Evolutionary conservation across 1,140 invertebrate genomes (phyloP).

Genomic region (Spodoptera frugiperda): DNA sequence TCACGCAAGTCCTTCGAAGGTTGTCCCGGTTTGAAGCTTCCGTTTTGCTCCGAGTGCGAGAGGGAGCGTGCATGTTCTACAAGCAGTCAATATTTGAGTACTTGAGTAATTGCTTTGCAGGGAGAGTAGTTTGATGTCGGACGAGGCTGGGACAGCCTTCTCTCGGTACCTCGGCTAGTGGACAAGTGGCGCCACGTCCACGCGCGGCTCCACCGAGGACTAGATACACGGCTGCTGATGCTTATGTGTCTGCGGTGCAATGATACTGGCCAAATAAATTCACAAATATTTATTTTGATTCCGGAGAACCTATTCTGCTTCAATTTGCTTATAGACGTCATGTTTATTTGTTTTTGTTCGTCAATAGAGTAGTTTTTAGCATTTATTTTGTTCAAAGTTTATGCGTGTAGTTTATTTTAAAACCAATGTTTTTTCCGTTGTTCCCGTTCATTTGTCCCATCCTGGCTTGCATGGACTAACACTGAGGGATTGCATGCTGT

Average conservation of each 20-base stretch:
- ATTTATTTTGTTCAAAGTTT: slow-evolving; percentile 77
- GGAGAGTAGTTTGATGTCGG: slow-evolving; percentile 67
- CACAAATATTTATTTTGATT: slow-evolving; percentile 83
- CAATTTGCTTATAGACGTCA: slow-evolving; percentile 84
- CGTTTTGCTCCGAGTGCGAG: slow-evolving; percentile 71
- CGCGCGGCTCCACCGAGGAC: slow-evolving; percentile 7
- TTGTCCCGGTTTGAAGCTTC: slow-evolving; percentile 87
- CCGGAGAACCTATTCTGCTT: slow-evolving; percentile 86
- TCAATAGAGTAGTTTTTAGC: slow-evolving; percentile 78
- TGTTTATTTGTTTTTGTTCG: slow-evolving; percentile 83
- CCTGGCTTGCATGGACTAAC: slow-evolving; percentile 81
- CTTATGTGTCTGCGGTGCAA: slow-evolving; percentile 79
- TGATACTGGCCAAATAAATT: slow-evolving; percentile 84
- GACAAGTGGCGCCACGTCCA: slow-evolving; percentile 55
- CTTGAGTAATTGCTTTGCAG: slow-evolving; percentile 79
- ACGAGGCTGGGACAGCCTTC: slow-evolving; percentile 84
- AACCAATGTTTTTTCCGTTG: slow-evolving; percentile 85
- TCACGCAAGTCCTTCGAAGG: slow-evolving; percentile 81
- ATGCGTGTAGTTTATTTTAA: slow-evolving; percentile 78
- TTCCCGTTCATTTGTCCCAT: slow-evolving; percentile 71
- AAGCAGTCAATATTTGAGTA: slow-evolving; percentile 68
- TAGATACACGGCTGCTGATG: slow-evolving; percentile 51
- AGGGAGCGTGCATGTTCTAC: slow-evolving; percentile 78
- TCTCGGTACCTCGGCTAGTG: slow-evolving; percentile 59
- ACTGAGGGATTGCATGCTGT: slow-evolving; percentile 73